phyloP scores from a whole-genome alignment of 1,140 invertebrate genomes.

The Drosophila equinoxialis region DNA sequence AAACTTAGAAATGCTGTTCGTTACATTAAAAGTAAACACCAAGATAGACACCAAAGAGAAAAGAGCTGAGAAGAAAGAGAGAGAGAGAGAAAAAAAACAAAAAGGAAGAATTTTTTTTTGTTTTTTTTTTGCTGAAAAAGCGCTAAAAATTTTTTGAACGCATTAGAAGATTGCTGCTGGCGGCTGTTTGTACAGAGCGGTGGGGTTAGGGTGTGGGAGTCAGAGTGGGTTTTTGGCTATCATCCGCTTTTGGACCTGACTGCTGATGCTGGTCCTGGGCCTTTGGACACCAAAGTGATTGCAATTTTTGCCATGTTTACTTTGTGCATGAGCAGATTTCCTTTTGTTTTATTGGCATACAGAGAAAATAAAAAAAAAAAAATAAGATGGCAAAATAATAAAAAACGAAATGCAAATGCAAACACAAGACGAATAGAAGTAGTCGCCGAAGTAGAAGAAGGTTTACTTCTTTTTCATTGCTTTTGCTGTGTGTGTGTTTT shows the following conservation, averaged over 20 bases:
- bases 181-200: slow-evolving; percentile 63
- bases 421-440: slow-evolving; percentile 58
- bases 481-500: slow-evolving; percentile 21
- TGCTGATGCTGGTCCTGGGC: slow-evolving; percentile 8
- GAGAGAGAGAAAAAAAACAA: slow-evolving; percentile 38
- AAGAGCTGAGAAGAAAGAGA: slow-evolving; percentile 22
- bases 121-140: slow-evolving; percentile 58
- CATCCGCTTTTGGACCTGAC: slow-evolving; percentile 15
- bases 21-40: slow-evolving; percentile 54
- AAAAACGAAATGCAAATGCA: slow-evolving; percentile 59
- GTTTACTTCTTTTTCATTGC: slow-evolving; percentile 30
- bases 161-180: slow-evolving; percentile 80
- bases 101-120: background rate
- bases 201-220: slow-evolving; percentile 4
- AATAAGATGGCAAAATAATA: slow-evolving; percentile 14
- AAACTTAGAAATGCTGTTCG: slow-evolving; percentile 1
- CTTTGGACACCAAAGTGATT: slow-evolving; percentile 60
- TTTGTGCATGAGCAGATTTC: slow-evolving; percentile 72
- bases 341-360: slow-evolving; percentile 44
- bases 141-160: slow-evolving; percentile 73
- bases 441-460: slow-evolving; percentile 27
- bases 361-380: slow-evolving; percentile 36
- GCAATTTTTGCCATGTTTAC: slow-evolving; percentile 72
- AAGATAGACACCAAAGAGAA: slow-evolving; percentile 12
- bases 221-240: background rate